These are phyloP conservation scores for Paracyprichromis sp. DNA, from an alignment of 2,113 vertebrate genomes.

Conservation along the genomic window DNA sequence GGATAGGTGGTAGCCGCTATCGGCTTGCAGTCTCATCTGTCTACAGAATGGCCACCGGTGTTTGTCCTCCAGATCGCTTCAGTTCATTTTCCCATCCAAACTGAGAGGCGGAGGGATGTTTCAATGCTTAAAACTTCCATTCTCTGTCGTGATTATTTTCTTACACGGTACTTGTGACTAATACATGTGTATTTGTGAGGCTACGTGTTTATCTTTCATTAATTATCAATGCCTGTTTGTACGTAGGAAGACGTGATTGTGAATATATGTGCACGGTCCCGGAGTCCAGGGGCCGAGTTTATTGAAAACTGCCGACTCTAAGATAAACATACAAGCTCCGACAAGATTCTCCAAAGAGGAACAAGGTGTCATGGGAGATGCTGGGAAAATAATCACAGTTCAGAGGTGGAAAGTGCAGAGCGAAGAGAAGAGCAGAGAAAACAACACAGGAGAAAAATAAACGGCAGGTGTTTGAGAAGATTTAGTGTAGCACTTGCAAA, in stretches of 20 bases:
- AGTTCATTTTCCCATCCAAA: slow-evolving; percentile 41
- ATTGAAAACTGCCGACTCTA: slow-evolving; percentile 43
- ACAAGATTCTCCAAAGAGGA: slow-evolving; percentile 53
- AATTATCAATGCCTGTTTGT: slow-evolving; percentile 42
- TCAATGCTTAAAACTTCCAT: slow-evolving; percentile 23
- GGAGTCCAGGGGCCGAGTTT: slow-evolving; percentile 34
- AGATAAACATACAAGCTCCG: slow-evolving; percentile 59
- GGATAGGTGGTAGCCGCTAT: slow-evolving; percentile 46
- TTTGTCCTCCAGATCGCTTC: slow-evolving; percentile 57
- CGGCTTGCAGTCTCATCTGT: slow-evolving; percentile 54
- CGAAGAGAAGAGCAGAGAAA: slow-evolving; percentile 27
- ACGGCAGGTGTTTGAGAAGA: slow-evolving; percentile 69
- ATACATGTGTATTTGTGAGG: slow-evolving; percentile 24
- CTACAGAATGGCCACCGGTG: slow-evolving; percentile 52
- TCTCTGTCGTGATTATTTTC: slow-evolving; percentile 57
- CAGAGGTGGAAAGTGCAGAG: slow-evolving; percentile 32
- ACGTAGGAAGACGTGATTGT: not conserved
- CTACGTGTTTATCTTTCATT: slow-evolving; percentile 49
- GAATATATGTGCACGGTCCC: not conserved
- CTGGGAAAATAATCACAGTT: slow-evolving; percentile 54
- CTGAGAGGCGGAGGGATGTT: slow-evolving; percentile 26
- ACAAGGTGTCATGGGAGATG: slow-evolving; percentile 59
- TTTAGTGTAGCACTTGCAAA: slow-evolving; percentile 60
- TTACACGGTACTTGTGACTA: slow-evolving; percentile 24
- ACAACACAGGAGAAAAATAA: slow-evolving; percentile 57